A percentile compares a stretch with the other conserved stretches of the same genome.
Evolutionary conservation across 2,113 vertebrate species (phyloP).

Genomic region (Anolis sagrei): DNA sequence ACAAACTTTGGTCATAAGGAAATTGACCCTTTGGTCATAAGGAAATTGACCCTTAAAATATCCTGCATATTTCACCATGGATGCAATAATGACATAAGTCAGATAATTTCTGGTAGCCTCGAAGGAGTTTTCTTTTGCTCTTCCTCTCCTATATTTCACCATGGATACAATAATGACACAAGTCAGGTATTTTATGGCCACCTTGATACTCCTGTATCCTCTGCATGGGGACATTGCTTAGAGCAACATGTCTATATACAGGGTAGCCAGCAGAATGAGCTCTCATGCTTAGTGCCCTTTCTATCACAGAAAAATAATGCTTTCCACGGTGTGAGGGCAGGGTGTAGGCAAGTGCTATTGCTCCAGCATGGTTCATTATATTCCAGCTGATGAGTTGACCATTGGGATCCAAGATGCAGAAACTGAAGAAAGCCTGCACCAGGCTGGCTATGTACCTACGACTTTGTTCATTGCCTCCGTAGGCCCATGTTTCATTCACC

Average conservation of each 20-base stretch:
- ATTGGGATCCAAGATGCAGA: not conserved
- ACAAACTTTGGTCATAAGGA: too few relatives aligned
- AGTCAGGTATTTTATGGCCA: not conserved
- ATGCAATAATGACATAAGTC: not conserved
- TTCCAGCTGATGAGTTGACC: not conserved
- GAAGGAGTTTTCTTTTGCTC: not conserved
- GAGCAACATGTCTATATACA: constrained; percentile 19
- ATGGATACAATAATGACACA: not conserved
- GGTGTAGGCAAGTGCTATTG: not conserved
- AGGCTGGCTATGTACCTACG: not conserved
- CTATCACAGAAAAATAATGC: fast-evolving
- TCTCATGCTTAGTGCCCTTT: not conserved
- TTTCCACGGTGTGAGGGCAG: not conserved
- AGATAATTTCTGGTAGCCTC: not conserved
- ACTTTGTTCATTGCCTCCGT: not conserved
- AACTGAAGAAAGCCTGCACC: not conserved
- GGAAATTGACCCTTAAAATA: too few relatives aligned
- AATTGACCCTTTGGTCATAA: too few relatives aligned
- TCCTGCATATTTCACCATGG: not conserved
- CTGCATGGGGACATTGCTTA: not conserved
- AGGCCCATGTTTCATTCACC: not conserved
- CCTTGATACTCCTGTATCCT: not conserved
- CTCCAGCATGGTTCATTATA: not conserved
- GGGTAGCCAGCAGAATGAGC: constrained; percentile 33
- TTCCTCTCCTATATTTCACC: not conserved